Evolutionary conservation across 2,113 vertebrate species (phyloP).

Genomic region (Gracilinanus agilis): DNA sequence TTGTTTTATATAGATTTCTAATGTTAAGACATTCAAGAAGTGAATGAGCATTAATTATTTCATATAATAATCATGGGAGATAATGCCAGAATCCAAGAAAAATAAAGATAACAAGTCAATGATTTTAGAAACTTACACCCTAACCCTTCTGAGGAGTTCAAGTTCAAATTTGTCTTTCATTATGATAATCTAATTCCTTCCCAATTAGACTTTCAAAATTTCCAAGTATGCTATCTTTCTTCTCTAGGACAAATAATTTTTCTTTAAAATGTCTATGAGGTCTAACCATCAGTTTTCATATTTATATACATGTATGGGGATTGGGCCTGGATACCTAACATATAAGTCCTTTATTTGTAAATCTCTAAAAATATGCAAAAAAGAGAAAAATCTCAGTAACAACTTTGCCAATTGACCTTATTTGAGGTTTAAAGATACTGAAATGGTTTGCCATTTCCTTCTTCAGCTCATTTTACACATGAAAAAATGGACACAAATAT

Average conservation of each 20-base stretch:
- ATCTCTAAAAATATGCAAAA: background rate
- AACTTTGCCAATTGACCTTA: background rate
- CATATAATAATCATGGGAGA: background rate
- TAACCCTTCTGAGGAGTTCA: background rate
- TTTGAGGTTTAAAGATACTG: no score
- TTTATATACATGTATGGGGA: background rate
- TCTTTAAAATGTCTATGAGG: background rate
- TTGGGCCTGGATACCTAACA: background rate
- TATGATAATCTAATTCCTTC: background rate
- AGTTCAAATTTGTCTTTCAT: background rate
- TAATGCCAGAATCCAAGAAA: background rate
- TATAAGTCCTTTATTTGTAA: background rate
- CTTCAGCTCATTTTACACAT: no score
- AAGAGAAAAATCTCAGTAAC: background rate
- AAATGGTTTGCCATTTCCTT: no score
- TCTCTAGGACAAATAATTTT: background rate
- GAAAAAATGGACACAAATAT: no score
- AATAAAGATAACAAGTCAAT: background rate
- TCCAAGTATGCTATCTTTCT: background rate
- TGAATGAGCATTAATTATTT: background rate
- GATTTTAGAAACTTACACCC: background rate
- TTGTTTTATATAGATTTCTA: background rate
- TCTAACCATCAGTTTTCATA: background rate
- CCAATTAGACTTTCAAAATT: background rate
- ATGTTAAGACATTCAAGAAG: background rate